These are phyloP conservation scores for Thumatha senex DNA, from an alignment of 2,888 invertebrate genomes.

Conservation along the genomic window DNA sequence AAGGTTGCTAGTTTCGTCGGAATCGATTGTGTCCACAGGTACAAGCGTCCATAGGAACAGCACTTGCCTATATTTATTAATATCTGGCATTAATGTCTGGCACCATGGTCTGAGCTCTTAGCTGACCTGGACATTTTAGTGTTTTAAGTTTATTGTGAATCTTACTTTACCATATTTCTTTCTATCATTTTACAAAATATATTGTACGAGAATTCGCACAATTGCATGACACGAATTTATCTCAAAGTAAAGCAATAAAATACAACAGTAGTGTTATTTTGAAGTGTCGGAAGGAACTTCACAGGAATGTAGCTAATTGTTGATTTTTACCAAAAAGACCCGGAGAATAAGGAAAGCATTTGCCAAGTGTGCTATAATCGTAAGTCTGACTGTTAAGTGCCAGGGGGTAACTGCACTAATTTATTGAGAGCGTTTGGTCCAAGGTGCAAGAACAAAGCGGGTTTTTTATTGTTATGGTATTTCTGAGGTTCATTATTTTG, in stretches of 20 bases:
- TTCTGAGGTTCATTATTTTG: neutral
- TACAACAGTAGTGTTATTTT: no score
- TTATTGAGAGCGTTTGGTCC: conserved; percentile 37
- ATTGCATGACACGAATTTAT: neutral
- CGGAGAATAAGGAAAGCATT: conserved; percentile 12
- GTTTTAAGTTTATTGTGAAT: no score
- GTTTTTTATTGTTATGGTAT: no score
- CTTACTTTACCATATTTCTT: no score
- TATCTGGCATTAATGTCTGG: no score
- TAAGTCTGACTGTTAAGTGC: conserved; percentile 48
- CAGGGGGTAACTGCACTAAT: conserved; percentile 53
- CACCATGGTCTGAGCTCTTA: no score
- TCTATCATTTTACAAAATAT: neutral
- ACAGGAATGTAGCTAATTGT: conserved; percentile 5
- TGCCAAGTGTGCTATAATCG: conserved; percentile 42
- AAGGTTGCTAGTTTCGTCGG: no score
- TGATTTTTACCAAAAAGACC: conserved; percentile 5
- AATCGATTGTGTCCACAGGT: no score
- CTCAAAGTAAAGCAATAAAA: neutral
- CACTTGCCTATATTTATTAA: no score
- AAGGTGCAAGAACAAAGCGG: conserved; percentile 19
- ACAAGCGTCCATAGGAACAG: no score
- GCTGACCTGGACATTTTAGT: no score
- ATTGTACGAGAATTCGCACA: no score
- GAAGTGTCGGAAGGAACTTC: neutral